Evolutionary conservation across 2,113 vertebrate genomes (phyloP), one percentile per base, ranked within the genome.

Genomic region (Holacanthus passer): DNA sequence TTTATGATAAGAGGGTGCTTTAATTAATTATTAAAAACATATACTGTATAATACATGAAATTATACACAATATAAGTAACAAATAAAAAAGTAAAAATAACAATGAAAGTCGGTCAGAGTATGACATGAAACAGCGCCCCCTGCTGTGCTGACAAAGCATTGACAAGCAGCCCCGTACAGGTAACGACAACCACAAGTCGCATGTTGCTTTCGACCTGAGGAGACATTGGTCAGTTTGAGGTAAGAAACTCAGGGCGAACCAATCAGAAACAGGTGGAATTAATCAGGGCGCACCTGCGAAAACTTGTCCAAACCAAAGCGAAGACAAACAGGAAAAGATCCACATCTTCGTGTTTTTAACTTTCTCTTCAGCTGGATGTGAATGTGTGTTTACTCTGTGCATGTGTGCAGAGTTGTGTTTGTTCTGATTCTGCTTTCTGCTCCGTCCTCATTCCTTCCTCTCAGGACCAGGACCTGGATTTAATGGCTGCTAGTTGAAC

Each of bases 41-140:
- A 45, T 53, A 24, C 12, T 55, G 13, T 29, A 16, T 16, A 63
- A n/a, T 6, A 17, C 3, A n/a, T 5, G 29, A 1, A n/a, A n/a
- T 16, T 11, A 22, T 7, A 43, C 11, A 11, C n/a, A 11, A 60
- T 8, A 45, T 9, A 11, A 32, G 35, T 8, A 35, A 35, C 10
- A 3, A 35, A 60, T 22, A 0, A 9, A 32, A n/a, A 22, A 22
- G 1, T 17, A 3, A 43, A 11, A 22, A 35, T 7, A 17, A 27
- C 9, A 4, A 3, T 29, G 10, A 29, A 22, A 32, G 7, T 37
- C 4, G 1, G 31, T 52, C 2, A 43, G 13, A 9, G 20, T n/a
- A 2, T 5, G 14, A 32, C 0, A 4, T n/a, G 56, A 66, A 74
- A 78, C 60, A 50, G 76, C 82, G 60, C 79, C 77, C 5, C 35